These are phyloP conservation scores for Neosilurus hyrtlii DNA, from an alignment of 2,797 vertebrate genomes.

Conservation along the genomic window DNA sequence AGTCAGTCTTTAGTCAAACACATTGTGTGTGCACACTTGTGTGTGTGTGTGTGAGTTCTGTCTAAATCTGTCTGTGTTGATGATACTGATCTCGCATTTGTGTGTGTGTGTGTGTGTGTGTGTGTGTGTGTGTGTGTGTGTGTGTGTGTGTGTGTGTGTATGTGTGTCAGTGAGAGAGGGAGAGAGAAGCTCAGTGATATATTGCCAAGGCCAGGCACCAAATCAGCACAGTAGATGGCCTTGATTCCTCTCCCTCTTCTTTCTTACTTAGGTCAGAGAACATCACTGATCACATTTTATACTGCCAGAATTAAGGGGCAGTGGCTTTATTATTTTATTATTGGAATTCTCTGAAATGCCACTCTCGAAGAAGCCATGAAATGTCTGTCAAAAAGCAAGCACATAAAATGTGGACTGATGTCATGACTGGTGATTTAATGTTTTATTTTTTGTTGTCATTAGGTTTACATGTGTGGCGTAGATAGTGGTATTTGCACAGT, in stretches of 20 bases:
- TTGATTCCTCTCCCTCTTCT: slow-evolving; percentile 44
- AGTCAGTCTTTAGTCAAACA: background rate
- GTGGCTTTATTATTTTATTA: slow-evolving; percentile 8
- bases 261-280: slow-evolving; percentile 32
- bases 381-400: background rate
- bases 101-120: background rate
- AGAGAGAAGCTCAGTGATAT: slow-evolving; percentile 43
- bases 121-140: background rate
- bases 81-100: no score
- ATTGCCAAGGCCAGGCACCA: slow-evolving; percentile 48
- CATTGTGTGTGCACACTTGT: background rate
- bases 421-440: background rate
- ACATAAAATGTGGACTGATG: background rate
- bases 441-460: background rate
- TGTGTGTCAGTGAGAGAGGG: background rate
- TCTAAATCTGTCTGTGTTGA: background rate
- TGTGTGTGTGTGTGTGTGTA: background rate
- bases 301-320: background rate
- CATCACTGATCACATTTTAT: slow-evolving; percentile 22
- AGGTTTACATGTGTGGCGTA: background rate
- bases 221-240: slow-evolving; percentile 42
- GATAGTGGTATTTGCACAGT: background rate
- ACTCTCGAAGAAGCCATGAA: background rate
- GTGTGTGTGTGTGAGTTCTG: no score
- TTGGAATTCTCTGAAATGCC: background rate